These are phyloP conservation scores for Drosophila incognita DNA, from an alignment of 2,888 invertebrate genomes.

Conservation along the genomic window DNA sequence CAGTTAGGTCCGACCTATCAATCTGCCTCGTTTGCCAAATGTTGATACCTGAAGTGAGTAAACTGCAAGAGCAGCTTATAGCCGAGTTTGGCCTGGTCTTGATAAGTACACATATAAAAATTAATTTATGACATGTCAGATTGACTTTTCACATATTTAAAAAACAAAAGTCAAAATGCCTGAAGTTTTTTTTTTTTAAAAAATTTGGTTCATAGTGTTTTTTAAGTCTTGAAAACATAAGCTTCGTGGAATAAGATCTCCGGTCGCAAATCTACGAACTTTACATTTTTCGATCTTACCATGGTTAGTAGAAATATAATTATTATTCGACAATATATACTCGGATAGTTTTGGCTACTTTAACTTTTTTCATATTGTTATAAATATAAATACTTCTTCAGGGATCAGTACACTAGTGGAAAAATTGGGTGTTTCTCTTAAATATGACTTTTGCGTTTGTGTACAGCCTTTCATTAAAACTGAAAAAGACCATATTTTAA, in stretches of 20 bases:
- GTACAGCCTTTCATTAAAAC: no score
- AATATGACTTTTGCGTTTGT: no score
- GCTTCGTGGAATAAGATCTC: background rate
- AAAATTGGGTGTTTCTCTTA: no score
- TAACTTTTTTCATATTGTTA: no score
- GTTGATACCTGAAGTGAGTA: background rate
- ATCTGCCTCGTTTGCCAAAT: background rate
- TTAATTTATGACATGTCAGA: background rate
- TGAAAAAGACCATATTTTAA: no score
- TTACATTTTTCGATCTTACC: background rate
- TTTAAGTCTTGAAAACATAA: background rate
- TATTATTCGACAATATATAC: no score
- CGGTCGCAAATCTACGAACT: background rate
- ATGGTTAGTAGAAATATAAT: no score
- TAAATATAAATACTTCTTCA: no score
- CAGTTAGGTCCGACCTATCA: background rate
- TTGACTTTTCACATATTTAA: background rate
- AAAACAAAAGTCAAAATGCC: background rate
- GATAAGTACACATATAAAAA: background rate
- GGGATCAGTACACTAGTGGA: no score
- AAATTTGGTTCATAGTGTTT: background rate
- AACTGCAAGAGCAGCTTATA: background rate
- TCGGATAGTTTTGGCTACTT: no score
- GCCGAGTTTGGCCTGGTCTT: background rate
- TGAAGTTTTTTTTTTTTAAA: background rate